Evolutionary conservation across 2,888 invertebrate species (phyloP).

Genomic region (Drosophila stalkeri): DNA sequence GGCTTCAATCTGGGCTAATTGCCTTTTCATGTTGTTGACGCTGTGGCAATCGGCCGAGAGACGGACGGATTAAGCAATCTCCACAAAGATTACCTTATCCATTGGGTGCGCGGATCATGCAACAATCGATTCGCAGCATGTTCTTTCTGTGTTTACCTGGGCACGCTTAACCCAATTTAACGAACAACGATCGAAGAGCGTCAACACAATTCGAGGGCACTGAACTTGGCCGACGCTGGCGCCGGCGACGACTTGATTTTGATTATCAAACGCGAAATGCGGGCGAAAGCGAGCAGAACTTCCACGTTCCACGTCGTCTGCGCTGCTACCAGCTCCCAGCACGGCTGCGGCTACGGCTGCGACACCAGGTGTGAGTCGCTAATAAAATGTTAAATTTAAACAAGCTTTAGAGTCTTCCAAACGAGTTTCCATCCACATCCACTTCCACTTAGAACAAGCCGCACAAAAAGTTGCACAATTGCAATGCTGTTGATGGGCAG

Average conservation of each 20-base stretch:
- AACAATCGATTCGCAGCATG: slow-evolving; percentile 3
- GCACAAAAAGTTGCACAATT: slow-evolving; percentile 70
- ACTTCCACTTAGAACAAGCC: slow-evolving; percentile 66
- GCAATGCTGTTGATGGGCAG: slow-evolving; percentile 36
- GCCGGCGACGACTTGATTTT: slow-evolving; percentile 42
- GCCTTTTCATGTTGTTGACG: slow-evolving; percentile 54
- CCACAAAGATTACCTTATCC: not conserved
- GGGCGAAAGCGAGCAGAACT: slow-evolving; percentile 71
- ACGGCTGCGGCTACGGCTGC: not conserved
- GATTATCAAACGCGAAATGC: slow-evolving; percentile 74
- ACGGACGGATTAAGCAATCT: slow-evolving; percentile 37
- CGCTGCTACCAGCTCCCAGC: slow-evolving; percentile 3
- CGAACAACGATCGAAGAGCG: slow-evolving; percentile 30
- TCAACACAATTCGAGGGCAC: slow-evolving; percentile 78
- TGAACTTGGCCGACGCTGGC: slow-evolving; percentile 69
- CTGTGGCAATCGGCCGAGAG: slow-evolving; percentile 41
- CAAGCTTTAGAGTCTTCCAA: slow-evolving; percentile 59
- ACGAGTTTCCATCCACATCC: slow-evolving; percentile 67
- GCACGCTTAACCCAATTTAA: slow-evolving; percentile 75
- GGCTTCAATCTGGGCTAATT: slow-evolving; percentile 55
- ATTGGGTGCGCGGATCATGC: slow-evolving; percentile 19
- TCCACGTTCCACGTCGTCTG: not conserved
- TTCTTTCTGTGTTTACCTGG: slow-evolving; percentile 41
- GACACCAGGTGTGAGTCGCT: slow-evolving; percentile 62
- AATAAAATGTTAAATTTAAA: slow-evolving; percentile 74